Evolutionary conservation across 1,140 invertebrate genomes (phyloP).

Genomic region (Homalodisca vitripennis): DNA sequence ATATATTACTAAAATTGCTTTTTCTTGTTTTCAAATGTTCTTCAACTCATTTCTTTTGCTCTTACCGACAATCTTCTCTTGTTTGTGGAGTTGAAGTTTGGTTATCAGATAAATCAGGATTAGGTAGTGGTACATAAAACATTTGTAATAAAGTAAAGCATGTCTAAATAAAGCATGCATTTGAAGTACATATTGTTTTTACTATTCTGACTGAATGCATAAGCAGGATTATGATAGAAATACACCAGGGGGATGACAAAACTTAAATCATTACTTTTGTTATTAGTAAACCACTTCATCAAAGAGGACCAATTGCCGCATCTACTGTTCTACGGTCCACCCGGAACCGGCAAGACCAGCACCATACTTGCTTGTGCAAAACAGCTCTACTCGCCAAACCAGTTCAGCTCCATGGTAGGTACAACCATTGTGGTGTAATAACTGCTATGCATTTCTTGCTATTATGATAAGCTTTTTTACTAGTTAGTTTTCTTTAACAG

Average conservation of each 20-base stretch:
- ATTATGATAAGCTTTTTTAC: too few relatives aligned
- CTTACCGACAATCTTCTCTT: too few relatives aligned
- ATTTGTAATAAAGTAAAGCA: not conserved
- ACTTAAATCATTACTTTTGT: slow-evolving; percentile 28
- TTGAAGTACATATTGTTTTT: slow-evolving; percentile 10
- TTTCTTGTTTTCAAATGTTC: too few relatives aligned
- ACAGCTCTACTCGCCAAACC: slow-evolving; percentile 84
- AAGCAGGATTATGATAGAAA: not conserved
- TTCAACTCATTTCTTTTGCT: too few relatives aligned
- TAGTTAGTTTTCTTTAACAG: too few relatives aligned
- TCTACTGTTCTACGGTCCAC: slow-evolving; percentile 97
- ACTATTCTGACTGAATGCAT: not conserved
- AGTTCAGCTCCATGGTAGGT: slow-evolving; percentile 84
- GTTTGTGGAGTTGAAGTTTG: too few relatives aligned
- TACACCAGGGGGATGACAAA: slow-evolving; percentile 19
- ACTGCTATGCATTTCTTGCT: not conserved
- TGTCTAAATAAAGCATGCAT: not conserved
- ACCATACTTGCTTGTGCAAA: slow-evolving; percentile 96
- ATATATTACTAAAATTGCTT: too few relatives aligned
- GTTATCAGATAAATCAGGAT: too few relatives aligned
- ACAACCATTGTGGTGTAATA: slow-evolving; percentile 4
- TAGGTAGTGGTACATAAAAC: too few relatives aligned
- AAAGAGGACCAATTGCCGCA: slow-evolving; percentile 92
- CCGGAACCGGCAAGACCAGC: slow-evolving; percentile 98
- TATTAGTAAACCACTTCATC: slow-evolving; percentile 91